Conservation (phyloP, 1,140 invertebrate species). For the Drosophila ironensis region DNA sequence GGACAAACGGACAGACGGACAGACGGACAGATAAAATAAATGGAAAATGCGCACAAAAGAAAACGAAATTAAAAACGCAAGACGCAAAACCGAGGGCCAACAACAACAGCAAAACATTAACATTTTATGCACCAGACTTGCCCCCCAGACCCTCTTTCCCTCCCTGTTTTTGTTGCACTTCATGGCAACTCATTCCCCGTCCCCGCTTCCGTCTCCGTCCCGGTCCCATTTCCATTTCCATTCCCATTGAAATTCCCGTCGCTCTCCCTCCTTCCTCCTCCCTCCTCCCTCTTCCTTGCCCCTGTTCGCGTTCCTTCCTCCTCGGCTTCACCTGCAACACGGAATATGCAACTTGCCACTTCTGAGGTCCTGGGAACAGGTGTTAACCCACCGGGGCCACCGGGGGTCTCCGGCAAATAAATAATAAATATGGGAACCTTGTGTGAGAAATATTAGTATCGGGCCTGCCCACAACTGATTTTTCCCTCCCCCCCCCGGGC, state of each 20-base stretch:
- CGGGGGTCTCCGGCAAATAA: too few relatives aligned
- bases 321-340: conserved; percentile 58
- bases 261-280: conserved; percentile 28
- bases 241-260: conserved; percentile 37
- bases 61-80: conserved; percentile 77
- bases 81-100: conserved; percentile 28
- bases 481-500: too few relatives aligned
- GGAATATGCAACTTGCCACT: conserved; percentile 49
- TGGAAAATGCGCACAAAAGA: conserved; percentile 62
- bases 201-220: not conserved
- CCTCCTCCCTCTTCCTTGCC: not conserved
- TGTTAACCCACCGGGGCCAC: conserved; percentile 19
- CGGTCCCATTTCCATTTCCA: not conserved
- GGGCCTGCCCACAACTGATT: too few relatives aligned
- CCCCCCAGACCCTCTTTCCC: not conserved
- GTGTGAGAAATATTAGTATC: not conserved
- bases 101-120: conserved; percentile 27
- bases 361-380: conserved; percentile 10
- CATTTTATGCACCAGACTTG: conserved; percentile 29
- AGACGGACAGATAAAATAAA: conserved; percentile 49
- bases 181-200: not conserved
- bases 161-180: too few relatives aligned
- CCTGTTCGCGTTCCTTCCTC: not conserved
- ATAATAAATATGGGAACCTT: too few relatives aligned
- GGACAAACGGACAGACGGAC: conserved; percentile 5